phyloP scores from a whole-genome alignment of 1,140 invertebrate species.

The Drosophila virilis region DNA sequence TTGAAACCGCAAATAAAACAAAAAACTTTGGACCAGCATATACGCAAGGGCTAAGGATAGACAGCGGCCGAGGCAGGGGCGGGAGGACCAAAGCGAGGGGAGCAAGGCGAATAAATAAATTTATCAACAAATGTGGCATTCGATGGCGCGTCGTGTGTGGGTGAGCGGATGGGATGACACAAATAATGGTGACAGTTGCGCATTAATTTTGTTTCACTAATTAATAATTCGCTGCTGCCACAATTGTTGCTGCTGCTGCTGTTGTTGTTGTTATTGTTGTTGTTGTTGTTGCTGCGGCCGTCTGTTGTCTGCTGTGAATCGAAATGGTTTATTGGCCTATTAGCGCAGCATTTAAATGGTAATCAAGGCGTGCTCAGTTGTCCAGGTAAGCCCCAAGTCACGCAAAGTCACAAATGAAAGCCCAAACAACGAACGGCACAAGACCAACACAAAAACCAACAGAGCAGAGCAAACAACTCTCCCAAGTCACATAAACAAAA shows the following conservation, averaged over 20 bases:
- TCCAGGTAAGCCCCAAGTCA: slow-evolving; percentile 74
- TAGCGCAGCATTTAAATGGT: slow-evolving; percentile 81
- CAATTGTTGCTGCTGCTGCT: slow-evolving; percentile 3
- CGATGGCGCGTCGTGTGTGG: slow-evolving; percentile 41
- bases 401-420: slow-evolving; percentile 71
- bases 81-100: no score
- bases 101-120: slow-evolving; percentile 73
- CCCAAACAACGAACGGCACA: slow-evolving; percentile 18
- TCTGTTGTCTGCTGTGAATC: slow-evolving; percentile 52
- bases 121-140: slow-evolving; percentile 79
- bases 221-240: slow-evolving; percentile 74
- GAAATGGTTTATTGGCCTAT: slow-evolving; percentile 82
- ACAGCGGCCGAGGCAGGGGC: background rate
- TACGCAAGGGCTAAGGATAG: slow-evolving; percentile 5
- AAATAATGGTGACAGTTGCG: slow-evolving; percentile 75
- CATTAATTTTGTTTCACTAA: slow-evolving; percentile 81
- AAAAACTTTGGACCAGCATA: slow-evolving; percentile 18
- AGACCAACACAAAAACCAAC: background rate
- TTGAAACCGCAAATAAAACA: slow-evolving; percentile 71
- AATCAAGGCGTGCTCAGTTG: slow-evolving; percentile 68
- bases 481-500: slow-evolving; percentile 59
- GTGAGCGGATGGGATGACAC: slow-evolving; percentile 24
- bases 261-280: slow-evolving; percentile 27
- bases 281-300: slow-evolving; percentile 36
- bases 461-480: slow-evolving; percentile 49